Conservation (phyloP, 2,797 vertebrate species). For the Xenopus petersii region DNA sequence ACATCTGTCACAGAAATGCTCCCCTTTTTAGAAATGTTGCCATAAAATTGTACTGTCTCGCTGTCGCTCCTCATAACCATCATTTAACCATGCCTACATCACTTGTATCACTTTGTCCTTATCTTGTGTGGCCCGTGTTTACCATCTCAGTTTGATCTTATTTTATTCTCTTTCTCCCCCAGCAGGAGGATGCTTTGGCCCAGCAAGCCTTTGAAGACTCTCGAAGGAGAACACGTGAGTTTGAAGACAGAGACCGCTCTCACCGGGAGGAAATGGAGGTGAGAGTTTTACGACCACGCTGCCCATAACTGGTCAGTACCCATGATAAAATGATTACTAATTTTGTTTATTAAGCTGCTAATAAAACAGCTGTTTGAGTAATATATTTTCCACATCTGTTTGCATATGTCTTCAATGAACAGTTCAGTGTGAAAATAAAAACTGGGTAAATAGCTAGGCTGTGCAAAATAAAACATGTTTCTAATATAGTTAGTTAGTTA, state of each 20-base stretch:
- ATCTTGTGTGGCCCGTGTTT: too few species aligned
- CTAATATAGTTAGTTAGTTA: too few species aligned
- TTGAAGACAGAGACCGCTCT: conserved; percentile 94
- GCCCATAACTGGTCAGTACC: conserved; percentile 47
- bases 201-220: conserved; percentile 96
- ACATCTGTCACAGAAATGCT: too few species aligned
- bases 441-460: too few species aligned
- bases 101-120: too few species aligned
- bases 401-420: not conserved
- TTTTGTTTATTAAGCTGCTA: conserved; percentile 19
- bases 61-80: too few species aligned
- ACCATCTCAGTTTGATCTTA: too few species aligned
- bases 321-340: conserved; percentile 17
- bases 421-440: too few species aligned
- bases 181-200: conserved; percentile 95
- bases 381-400: not conserved
- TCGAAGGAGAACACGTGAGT: conserved; percentile 91
- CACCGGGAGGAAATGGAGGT: conserved; percentile 98
- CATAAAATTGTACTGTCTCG: too few species aligned
- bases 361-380: not conserved
- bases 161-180: conserved; percentile 43
- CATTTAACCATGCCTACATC: too few species aligned
- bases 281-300: conserved; percentile 76
- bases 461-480: too few species aligned
- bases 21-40: too few species aligned